phyloP scores from a whole-genome alignment of 1,140 invertebrate species.

The Leguminivora glycinivorella region DNA sequence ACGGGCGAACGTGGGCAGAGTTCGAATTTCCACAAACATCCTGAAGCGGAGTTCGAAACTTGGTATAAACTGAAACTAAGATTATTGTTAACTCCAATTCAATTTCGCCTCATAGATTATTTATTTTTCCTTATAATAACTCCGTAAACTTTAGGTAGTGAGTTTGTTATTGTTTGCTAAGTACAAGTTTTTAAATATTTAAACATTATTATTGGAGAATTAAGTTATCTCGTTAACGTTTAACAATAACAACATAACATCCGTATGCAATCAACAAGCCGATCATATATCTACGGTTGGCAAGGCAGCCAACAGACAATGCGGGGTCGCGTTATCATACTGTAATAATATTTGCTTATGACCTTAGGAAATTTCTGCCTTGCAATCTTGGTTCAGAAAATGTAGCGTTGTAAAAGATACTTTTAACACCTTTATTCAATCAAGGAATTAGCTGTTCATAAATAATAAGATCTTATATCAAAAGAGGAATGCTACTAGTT shows the following conservation, averaged over 20 bases:
- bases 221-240: constrained; percentile 18
- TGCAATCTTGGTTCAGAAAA: constrained; percentile 28
- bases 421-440: constrained; percentile 24
- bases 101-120: constrained; percentile 9
- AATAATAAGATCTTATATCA: not conserved
- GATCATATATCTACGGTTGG: constrained; percentile 27
- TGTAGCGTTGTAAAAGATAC: not conserved
- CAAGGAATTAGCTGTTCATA: no score
- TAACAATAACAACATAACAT: constrained; percentile 26
- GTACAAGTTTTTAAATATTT: not conserved
- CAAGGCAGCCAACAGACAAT: constrained; percentile 43
- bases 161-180: constrained; percentile 18
- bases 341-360: constrained; percentile 56
- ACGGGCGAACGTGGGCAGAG: constrained; percentile 24
- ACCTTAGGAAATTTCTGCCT: constrained; percentile 60
- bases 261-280: constrained; percentile 22
- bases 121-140: not conserved
- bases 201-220: constrained; percentile 21
- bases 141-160: not conserved
- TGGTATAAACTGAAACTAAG: constrained; percentile 14
- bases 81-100: constrained; percentile 14
- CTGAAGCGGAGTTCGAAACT: constrained; percentile 21
- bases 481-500: not conserved
- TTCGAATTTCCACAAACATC: constrained; percentile 30
- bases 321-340: constrained; percentile 57